Conservation (phyloP, 2,797 vertebrate species). For the Gorsachius magnificus region DNA sequence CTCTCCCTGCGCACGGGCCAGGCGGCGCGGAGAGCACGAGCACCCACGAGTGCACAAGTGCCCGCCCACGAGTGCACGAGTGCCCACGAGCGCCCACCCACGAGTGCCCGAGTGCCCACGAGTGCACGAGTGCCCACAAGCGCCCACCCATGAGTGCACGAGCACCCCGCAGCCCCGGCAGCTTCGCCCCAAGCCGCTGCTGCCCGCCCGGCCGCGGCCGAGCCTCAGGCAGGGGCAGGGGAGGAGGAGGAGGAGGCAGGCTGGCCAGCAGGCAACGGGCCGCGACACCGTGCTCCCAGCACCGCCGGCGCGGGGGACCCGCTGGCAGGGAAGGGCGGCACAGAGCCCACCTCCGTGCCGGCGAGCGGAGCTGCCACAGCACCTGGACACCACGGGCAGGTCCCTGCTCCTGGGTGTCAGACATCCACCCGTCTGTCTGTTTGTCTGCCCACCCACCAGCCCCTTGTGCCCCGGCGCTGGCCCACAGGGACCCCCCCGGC, state of each 20-base stretch:
- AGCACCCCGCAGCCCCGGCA: no score
- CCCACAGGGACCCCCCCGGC: background rate
- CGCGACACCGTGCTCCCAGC: background rate
- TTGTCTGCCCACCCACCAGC: background rate
- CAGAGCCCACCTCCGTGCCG: background rate
- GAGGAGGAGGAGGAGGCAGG: no score
- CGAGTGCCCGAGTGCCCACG: no score
- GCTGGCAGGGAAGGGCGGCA: background rate
- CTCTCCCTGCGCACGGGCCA: background rate
- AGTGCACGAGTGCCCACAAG: no score
- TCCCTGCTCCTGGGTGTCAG: background rate
- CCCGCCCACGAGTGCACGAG: no score
- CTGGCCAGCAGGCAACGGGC: background rate
- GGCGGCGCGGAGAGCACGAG: fast-evolving
- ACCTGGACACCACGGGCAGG: background rate
- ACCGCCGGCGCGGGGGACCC: background rate
- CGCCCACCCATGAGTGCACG: no score
- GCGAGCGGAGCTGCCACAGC: fast-evolving
- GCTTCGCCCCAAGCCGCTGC: no score
- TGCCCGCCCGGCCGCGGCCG: no score
- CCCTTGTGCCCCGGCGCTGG: fast-evolving
- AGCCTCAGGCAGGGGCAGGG: no score
- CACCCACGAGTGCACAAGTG: no score
- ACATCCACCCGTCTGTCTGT: fast-evolving
- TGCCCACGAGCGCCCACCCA: no score